phyloP scores from a whole-genome alignment of 2,888 invertebrate genomes.

The Mactromeris polynyma region DNA sequence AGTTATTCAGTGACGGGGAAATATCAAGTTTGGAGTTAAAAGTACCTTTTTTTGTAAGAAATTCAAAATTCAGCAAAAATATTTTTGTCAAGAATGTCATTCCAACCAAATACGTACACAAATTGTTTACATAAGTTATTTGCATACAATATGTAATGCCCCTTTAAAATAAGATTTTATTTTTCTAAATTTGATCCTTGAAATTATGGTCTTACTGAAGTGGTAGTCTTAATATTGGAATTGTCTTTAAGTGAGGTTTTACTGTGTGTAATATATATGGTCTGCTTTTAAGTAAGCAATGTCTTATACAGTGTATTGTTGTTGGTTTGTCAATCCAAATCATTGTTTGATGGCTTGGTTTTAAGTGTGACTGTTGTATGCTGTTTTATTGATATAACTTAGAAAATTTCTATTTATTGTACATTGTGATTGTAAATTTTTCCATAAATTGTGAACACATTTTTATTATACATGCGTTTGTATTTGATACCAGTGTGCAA shows the following conservation, averaged over 20 bases:
- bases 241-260: background rate
- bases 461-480: background rate
- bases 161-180: background rate
- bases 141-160: too few species aligned
- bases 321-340: background rate
- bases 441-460: background rate
- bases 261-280: background rate
- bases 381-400: background rate
- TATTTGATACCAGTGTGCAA: constrained; percentile 14
- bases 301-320: background rate
- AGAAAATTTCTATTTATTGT: background rate
- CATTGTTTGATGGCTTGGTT: background rate
- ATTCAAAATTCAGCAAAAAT: too few species aligned
- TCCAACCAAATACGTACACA: too few species aligned
- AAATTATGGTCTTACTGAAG: too few species aligned
- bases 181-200: background rate
- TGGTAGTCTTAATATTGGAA: background rate
- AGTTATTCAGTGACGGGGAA: too few species aligned
- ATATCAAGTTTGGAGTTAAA: too few species aligned
- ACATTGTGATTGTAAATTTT: background rate
- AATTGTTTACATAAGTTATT: too few species aligned
- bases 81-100: too few species aligned
- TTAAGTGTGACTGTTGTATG: background rate
- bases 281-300: background rate
- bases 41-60: too few species aligned